Percentiles rank a stretch among this genome's conserved stretches.
Conservation (phyloP, 1,140 invertebrate genomes). For the Piezodorus guildinii region DNA sequence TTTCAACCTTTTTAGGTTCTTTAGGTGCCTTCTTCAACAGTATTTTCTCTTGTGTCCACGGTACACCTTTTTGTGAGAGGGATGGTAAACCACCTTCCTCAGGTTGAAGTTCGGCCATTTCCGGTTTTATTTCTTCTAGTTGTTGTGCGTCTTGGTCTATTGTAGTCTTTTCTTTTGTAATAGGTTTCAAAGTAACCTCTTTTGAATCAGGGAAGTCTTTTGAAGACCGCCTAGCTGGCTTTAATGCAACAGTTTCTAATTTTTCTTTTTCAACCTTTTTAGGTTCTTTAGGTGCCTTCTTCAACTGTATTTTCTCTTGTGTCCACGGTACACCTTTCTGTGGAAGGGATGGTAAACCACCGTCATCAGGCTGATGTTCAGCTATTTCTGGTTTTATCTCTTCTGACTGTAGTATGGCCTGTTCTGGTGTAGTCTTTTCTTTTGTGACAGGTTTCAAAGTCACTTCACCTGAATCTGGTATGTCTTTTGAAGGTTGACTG, state of each 20-base stretch:
- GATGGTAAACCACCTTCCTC: not conserved
- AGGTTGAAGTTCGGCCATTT: not conserved
- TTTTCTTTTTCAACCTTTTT: constrained; percentile 28
- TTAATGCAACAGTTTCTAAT: constrained; percentile 36
- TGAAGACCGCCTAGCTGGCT: constrained; percentile 27
- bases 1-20: constrained; percentile 26
- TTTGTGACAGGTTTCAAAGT: not conserved
- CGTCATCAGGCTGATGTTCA: too few species aligned
- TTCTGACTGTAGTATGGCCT: too few species aligned
- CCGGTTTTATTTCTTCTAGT: constrained; percentile 20
- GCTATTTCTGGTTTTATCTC: too few species aligned
- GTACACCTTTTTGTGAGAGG: constrained; percentile 30
- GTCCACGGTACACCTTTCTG: constrained; percentile 32
- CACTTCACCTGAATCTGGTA: not conserved
- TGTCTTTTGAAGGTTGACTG: not conserved
- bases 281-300: constrained; percentile 29
- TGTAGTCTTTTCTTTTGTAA: too few species aligned
- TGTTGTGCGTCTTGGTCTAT: not conserved
- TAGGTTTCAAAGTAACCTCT: not conserved
- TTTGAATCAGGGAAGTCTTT: not conserved
- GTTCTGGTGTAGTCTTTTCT: too few species aligned
- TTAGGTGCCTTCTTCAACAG: constrained; percentile 27
- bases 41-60: constrained; percentile 29
- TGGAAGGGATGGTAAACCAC: constrained; percentile 30
- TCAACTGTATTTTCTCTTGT: constrained; percentile 32